Evolutionary conservation across 2,888 invertebrate species (phyloP), one percentile per base, ranked within the genome.

Genomic region (Tachystola acroxantha): DNA sequence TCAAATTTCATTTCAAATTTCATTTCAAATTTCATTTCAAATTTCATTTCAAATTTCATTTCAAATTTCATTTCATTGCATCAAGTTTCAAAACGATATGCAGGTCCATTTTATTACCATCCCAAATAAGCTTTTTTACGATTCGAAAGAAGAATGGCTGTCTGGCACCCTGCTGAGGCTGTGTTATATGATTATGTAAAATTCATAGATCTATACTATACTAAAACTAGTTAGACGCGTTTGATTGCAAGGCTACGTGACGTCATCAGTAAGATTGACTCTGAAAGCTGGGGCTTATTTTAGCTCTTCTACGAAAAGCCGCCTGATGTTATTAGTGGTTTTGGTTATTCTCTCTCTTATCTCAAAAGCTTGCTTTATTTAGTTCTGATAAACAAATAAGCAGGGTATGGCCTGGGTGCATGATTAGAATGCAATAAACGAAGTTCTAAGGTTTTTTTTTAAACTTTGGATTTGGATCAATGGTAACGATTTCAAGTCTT

Each of bases 281-380:
- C 10, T 27, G 37, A 11, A 5, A n/a, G 24, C n/a, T n/a, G 7
- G 30, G 29, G 34, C 32, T 39, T 40, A 31, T 34, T 40, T 34
- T 38, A 39, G 36, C 36, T 30, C 26, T 36, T 40, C 43, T 36
- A 25, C 22, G 43, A 40, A 43, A 36, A 35, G 35, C 29, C 28
- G 14, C 19, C 29, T 20, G 37, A 29, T 37, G 26, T 38, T 38
- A 24, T n/a, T 24, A 20, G 11, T 29, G 26, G 31, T 31, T 16
- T 25, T 29, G 11, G 16, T n/a, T 24, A n/a, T 9, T n/a, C 6
- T 14, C 20, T n/a, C 27, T 12, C 32, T 28, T 13, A 22, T 26
- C 16, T 30, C 11, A 10, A 4, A 5, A 5, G 10, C 11, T 2
- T 6, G 27, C n/a, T 27, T 27, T n/a, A 24, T 24, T 24, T 2